Evolutionary conservation across 2,797 vertebrate genomes (phyloP).

Genomic region (Fundulus diaphanus): DNA sequence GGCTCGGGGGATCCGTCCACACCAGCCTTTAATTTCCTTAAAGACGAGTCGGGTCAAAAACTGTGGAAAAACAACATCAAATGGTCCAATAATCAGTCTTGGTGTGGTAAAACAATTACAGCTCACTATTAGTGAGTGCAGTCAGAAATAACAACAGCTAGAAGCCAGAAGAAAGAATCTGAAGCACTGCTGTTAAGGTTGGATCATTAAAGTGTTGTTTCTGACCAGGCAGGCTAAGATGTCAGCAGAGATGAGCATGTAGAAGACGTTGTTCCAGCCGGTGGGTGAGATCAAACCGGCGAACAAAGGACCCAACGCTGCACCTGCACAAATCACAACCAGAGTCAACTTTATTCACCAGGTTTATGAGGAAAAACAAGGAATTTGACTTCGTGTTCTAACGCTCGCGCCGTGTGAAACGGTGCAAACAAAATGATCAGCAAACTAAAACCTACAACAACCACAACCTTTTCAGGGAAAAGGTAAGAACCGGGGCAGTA

Average conservation of each 20-base stretch:
- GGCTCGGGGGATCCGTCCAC: conserved; percentile 63
- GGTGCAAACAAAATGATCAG: too few relatives aligned
- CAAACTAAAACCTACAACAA: too few relatives aligned
- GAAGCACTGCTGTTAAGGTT: not conserved
- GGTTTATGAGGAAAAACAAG: too few relatives aligned
- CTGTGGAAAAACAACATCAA: conserved; percentile 68
- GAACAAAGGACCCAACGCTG: conserved; percentile 91
- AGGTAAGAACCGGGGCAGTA: too few relatives aligned
- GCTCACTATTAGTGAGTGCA: not conserved
- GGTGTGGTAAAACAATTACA: not conserved
- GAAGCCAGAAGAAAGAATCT: not conserved
- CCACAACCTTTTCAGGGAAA: too few relatives aligned
- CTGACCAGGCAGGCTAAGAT: conserved; percentile 92
- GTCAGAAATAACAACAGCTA: not conserved
- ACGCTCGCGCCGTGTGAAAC: too few relatives aligned
- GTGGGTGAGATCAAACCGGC: conserved; percentile 92
- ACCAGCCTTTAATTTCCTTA: conserved; percentile 89
- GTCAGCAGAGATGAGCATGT: conserved; percentile 93
- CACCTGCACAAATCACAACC: conserved; percentile 81
- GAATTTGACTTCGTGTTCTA: too few relatives aligned
- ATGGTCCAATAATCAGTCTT: conserved; percentile 7
- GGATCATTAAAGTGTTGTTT: not conserved
- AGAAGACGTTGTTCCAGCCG: conserved; percentile 97
- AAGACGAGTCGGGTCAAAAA: conserved; percentile 90
- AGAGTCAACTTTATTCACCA: too few relatives aligned